Evolutionary conservation across 1,140 invertebrate species (phyloP).

Genomic region (Cotesia glomerata): DNA sequence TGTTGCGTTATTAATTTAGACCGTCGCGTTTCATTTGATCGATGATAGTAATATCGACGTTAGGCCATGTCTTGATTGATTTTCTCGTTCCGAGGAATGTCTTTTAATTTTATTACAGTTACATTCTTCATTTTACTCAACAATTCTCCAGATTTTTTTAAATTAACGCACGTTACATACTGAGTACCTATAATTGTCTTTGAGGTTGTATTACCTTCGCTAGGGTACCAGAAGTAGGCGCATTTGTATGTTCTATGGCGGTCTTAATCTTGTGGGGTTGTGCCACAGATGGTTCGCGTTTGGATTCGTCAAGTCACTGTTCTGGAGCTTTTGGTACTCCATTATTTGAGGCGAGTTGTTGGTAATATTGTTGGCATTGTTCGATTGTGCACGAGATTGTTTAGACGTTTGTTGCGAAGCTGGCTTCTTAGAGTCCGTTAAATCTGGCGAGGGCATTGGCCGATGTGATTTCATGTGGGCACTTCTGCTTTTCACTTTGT

Average conservation of each 20-base stretch:
- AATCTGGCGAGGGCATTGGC: slow-evolving; percentile 65
- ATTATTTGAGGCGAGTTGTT: slow-evolving; percentile 37
- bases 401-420: slow-evolving; percentile 40
- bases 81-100: no score
- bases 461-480: slow-evolving; percentile 98
- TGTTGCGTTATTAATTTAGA: no score
- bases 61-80: no score
- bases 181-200: neutral
- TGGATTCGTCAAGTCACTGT: slow-evolving; percentile 38
- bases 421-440: slow-evolving; percentile 61
- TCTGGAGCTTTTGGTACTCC: slow-evolving; percentile 35
- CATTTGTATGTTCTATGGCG: slow-evolving; percentile 57
- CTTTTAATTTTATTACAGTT: no score
- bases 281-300: slow-evolving; percentile 43
- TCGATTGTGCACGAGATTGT: slow-evolving; percentile 28
- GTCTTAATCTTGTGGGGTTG: slow-evolving; percentile 59
- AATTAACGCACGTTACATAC: no score
- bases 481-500: slow-evolving; percentile 96
- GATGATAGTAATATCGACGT: no score
- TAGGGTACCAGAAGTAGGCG: slow-evolving; percentile 60
- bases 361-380: slow-evolving; percentile 1
- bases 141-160: no score
- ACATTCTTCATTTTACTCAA: no score
- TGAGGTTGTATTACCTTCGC: slow-evolving; percentile 51
- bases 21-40: no score